A percentile compares a stretch with the other conserved stretches of the same genome.
phyloP scores from a whole-genome alignment of 2,888 invertebrate genomes.

The Syrphus vitripennis region DNA sequence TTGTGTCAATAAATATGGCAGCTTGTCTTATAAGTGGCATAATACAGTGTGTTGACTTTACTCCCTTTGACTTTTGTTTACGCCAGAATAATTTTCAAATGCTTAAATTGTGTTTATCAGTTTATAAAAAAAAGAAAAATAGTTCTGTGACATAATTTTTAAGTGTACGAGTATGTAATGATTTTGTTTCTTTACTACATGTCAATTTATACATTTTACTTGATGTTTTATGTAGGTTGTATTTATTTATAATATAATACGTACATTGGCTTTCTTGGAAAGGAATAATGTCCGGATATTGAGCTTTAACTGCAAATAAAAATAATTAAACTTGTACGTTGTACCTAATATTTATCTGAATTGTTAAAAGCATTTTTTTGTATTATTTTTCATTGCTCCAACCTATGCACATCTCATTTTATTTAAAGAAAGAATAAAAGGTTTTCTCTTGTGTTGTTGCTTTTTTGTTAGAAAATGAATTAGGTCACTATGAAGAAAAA shows the following conservation, averaged over 20 bases:
- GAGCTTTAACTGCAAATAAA: neutral
- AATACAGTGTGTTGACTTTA: neutral
- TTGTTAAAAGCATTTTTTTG: neutral
- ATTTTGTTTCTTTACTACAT: neutral
- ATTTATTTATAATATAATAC: neutral
- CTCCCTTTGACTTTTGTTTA: neutral
- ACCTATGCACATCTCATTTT: no score
- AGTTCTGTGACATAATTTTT: neutral
- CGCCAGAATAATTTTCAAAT: conserved; percentile 35
- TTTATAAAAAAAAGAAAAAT: neutral
- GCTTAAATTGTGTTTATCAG: conserved; percentile 59
- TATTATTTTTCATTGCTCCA: no score
- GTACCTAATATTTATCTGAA: no score
- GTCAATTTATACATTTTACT: neutral
- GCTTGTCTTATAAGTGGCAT: conserved; percentile 43
- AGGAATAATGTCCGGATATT: neutral
- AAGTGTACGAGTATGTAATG: no score
- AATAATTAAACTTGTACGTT: neutral
- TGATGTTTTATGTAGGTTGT: neutral
- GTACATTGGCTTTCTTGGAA: neutral
- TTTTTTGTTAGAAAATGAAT: no score
- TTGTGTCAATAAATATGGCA: conserved; percentile 60
- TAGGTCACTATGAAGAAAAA: neutral
- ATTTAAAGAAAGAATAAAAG: no score
- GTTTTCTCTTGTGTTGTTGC: no score